Conservation (phyloP, 2,113 vertebrate species). For the Sisor rabdophorus region DNA sequence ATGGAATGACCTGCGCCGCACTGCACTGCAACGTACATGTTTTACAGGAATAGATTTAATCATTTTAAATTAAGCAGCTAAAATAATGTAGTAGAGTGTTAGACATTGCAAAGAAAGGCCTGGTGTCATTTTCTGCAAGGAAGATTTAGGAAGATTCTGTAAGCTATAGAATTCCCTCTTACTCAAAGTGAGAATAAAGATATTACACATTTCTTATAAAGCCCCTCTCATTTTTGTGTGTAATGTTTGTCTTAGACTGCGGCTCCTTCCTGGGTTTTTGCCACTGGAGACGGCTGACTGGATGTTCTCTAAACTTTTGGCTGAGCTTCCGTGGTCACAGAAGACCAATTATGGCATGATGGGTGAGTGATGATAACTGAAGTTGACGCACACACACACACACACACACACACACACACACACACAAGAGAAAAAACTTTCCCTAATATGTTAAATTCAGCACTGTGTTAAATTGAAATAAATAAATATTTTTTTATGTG, state of each 20-base stretch:
- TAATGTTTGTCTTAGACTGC: slow-evolving; percentile 64
- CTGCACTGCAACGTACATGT: background rate
- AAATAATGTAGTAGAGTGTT: background rate
- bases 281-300: slow-evolving; percentile 79
- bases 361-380: background rate
- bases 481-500: background rate
- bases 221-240: background rate
- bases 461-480: background rate
- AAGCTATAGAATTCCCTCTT: background rate
- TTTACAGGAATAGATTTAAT: background rate
- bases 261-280: slow-evolving; percentile 80
- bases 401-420: background rate
- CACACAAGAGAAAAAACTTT: background rate
- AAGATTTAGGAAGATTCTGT: too few relatives aligned
- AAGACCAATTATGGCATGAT: slow-evolving; percentile 81
- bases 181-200: background rate
- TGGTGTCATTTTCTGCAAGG: background rate
- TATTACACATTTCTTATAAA: background rate
- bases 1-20: background rate
- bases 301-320: slow-evolving; percentile 81
- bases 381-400: background rate
- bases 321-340: slow-evolving; percentile 87
- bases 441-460: background rate
- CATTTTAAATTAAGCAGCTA: background rate
- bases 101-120: background rate